Percentiles rank a stretch among this genome's conserved stretches.
phyloP scores from a whole-genome alignment of 2,113 vertebrate species.

The Menidia beryllina region DNA sequence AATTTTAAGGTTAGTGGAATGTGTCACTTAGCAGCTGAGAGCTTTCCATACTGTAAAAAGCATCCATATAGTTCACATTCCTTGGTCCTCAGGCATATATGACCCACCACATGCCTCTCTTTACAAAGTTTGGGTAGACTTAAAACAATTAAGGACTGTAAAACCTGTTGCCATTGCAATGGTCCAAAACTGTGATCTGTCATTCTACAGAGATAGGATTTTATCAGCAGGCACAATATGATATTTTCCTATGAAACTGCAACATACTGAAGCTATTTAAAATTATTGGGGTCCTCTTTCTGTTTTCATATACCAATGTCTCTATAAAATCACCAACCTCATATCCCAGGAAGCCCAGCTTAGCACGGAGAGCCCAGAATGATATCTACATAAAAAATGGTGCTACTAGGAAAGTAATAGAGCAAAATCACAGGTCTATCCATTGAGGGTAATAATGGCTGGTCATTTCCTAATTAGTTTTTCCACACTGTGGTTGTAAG shows the following conservation, averaged over 20 bases:
- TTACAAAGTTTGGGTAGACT: not conserved
- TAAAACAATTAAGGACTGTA: not conserved
- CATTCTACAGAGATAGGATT: not conserved
- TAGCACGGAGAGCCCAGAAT: not conserved
- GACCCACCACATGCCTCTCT: not conserved
- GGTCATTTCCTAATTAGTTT: not conserved
- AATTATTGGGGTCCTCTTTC: slow-evolving; percentile 2
- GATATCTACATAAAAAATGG: slow-evolving; percentile 14
- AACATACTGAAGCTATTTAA: slow-evolving; percentile 13
- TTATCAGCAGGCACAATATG: not conserved
- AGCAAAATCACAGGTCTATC: not conserved
- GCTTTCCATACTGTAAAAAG: not conserved
- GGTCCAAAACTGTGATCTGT: not conserved
- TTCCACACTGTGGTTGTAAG: not conserved
- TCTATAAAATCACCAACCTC: not conserved
- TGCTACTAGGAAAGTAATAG: not conserved
- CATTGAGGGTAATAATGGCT: not conserved
- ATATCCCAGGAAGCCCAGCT: not conserved
- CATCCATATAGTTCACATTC: not conserved
- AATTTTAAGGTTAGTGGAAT: slow-evolving; percentile 1
- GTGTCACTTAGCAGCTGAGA: not conserved
- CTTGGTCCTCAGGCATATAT: not conserved
- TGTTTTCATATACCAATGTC: slow-evolving; percentile 8
- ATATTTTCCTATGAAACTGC: not conserved
- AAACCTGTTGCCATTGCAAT: not conserved